Conservation (phyloP, 1,140 invertebrate species). For the Subanguina moxae region DNA sequence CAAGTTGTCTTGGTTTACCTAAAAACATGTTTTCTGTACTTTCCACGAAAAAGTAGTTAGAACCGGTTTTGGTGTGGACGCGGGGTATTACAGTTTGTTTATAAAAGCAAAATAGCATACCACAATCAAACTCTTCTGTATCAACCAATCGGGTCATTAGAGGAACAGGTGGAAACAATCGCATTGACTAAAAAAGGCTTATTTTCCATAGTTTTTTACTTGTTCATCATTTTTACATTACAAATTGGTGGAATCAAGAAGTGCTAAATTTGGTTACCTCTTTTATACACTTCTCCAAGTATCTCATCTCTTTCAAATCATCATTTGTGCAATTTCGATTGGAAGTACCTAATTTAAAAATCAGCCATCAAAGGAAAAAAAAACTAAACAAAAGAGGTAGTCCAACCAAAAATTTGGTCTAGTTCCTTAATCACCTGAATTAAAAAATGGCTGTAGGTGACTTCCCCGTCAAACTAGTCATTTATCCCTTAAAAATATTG, state of each 20-base stretch:
- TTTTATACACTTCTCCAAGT: slow-evolving; percentile 71
- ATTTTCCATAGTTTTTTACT: no score
- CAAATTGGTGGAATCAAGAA: no score
- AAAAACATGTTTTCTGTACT: no score
- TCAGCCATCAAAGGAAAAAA: not conserved
- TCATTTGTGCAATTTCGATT: slow-evolving; percentile 60
- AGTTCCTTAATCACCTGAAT: not conserved
- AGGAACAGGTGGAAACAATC: slow-evolving; percentile 76
- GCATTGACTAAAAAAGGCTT: slow-evolving; percentile 52
- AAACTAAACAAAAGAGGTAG: slow-evolving; percentile 24
- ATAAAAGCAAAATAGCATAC: not conserved
- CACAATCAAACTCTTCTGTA: not conserved
- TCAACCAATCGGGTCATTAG: slow-evolving; percentile 34
- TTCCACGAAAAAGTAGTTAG: no score
- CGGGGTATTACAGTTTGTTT: not conserved
- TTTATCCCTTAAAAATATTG: no score
- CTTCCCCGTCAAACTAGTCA: no score
- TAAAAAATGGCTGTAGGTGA: no score
- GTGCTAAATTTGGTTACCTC: slow-evolving; percentile 61
- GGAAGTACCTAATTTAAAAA: slow-evolving; percentile 34
- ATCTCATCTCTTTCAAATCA: slow-evolving; percentile 67
- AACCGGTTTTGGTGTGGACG: no score
- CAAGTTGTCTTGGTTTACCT: no score
- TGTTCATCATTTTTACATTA: no score
- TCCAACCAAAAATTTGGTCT: slow-evolving; percentile 31